Evolutionary conservation across 2,113 vertebrate species (phyloP).

Genomic region (Pterocles gutturalis): DNA sequence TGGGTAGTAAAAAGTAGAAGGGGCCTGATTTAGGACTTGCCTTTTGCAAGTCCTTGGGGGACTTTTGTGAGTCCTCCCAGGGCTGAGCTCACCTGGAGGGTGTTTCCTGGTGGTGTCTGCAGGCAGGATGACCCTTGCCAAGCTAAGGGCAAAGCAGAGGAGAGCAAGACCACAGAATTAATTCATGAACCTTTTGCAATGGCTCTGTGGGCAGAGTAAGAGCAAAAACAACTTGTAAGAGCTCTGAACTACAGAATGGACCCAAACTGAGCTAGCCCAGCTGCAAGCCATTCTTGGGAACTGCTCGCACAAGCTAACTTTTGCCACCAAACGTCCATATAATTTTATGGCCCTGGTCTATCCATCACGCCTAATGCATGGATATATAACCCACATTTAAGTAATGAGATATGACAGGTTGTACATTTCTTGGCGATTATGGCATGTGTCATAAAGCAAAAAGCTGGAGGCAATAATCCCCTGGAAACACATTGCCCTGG

Average conservation of each 20-base stretch:
- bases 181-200: neutral
- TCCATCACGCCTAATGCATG: neutral
- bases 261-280: neutral
- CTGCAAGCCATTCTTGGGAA: neutral
- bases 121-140: neutral
- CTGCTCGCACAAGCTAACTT: neutral
- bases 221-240: neutral
- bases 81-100: neutral
- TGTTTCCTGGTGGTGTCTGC: neutral
- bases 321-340: slow-evolving; percentile 27
- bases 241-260: neutral
- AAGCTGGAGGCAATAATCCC: slow-evolving; percentile 67
- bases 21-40: neutral
- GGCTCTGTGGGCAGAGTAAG: neutral
- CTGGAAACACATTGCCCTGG: neutral
- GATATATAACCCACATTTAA: neutral
- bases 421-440: slow-evolving; percentile 23
- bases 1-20: neutral
- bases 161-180: neutral
- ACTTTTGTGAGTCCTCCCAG: neutral
- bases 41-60: neutral
- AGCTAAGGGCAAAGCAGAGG: neutral
- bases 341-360: slow-evolving; percentile 54
- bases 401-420: slow-evolving; percentile 55
- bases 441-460: slow-evolving; percentile 54